Conservation (phyloP, 2,888 invertebrate genomes). For the Microplitis manilae region DNA sequence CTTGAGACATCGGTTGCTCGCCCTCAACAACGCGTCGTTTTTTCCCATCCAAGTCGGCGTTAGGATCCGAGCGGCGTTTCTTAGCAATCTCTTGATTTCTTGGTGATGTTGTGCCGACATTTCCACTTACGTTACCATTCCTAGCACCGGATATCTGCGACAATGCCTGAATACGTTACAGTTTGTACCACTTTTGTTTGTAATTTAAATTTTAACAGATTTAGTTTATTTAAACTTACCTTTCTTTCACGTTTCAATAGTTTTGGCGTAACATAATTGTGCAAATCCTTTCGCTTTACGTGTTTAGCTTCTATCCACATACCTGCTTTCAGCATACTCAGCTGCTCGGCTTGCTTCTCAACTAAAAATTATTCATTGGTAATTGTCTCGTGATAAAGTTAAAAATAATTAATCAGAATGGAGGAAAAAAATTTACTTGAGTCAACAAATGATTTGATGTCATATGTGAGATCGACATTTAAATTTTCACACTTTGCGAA, state of each 20-base stretch:
- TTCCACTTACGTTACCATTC: slow-evolving; percentile 60
- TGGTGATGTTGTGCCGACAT: slow-evolving; percentile 58
- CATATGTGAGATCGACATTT: slow-evolving; percentile 93
- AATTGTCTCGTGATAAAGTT: not conserved
- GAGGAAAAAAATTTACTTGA: slow-evolving; percentile 76
- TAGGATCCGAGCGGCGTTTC: slow-evolving; percentile 61
- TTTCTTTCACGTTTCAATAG: slow-evolving; percentile 82
- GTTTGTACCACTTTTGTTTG: not conserved
- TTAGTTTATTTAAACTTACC: slow-evolving; percentile 58
- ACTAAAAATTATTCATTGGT: slow-evolving; percentile 67
- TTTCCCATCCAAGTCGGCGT: slow-evolving; percentile 54
- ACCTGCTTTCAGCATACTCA: slow-evolving; percentile 80
- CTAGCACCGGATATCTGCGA: slow-evolving; percentile 58
- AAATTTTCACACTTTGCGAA: slow-evolving; percentile 91
- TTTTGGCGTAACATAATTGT: slow-evolving; percentile 81
- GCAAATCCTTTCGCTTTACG: slow-evolving; percentile 85
- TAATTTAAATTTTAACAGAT: not conserved
- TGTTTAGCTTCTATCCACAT: slow-evolving; percentile 90
- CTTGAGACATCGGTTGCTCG: slow-evolving; percentile 60
- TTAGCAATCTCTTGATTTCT: slow-evolving; percentile 53
- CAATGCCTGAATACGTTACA: slow-evolving; percentile 16
- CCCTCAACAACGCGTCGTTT: slow-evolving; percentile 54
- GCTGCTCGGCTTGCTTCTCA: slow-evolving; percentile 77
- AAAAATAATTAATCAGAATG: not conserved
- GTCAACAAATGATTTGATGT: slow-evolving; percentile 92